A percentile compares a stretch with the other conserved stretches of the same genome.
phyloP scores from a whole-genome alignment of 2,888 invertebrate species.

The Eulithis testata region DNA sequence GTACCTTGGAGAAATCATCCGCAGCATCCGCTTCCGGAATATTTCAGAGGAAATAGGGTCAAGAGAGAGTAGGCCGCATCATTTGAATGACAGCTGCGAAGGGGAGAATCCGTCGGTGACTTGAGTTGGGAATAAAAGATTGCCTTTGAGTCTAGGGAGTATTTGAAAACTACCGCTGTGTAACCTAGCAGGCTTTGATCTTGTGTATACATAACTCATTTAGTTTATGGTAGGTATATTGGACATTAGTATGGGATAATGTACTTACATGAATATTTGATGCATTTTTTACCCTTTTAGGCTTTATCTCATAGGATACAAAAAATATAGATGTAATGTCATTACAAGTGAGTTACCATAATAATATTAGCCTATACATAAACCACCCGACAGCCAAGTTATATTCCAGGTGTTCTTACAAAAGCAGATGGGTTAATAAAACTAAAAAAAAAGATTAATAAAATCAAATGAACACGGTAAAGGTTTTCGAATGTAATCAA shows the following conservation, averaged over 20 bases:
- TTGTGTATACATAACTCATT: too few relatives aligned
- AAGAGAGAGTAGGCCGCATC: constrained; percentile 22
- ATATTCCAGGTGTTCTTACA: not conserved
- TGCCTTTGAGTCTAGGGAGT: not conserved
- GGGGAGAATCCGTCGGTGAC: constrained; percentile 6
- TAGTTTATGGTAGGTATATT: too few relatives aligned
- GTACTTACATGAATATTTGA: too few relatives aligned
- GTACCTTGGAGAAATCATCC: constrained; percentile 37
- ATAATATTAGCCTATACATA: too few relatives aligned
- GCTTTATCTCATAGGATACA: too few relatives aligned
- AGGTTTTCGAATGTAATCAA: constrained; percentile 75
- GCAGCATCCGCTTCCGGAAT: constrained; percentile 37
- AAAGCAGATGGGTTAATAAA: not conserved
- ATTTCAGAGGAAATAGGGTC: constrained; percentile 37
- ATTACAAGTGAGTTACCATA: too few relatives aligned
- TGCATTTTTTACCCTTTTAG: too few relatives aligned
- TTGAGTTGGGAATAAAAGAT: constrained; percentile 3
- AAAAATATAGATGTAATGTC: too few relatives aligned
- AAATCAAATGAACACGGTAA: constrained; percentile 35
- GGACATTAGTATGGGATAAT: too few relatives aligned
- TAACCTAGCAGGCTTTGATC: not conserved
- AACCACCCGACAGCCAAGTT: too few relatives aligned
- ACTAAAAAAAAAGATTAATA: not conserved
- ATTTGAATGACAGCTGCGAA: constrained; percentile 24
- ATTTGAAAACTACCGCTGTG: not conserved